A percentile compares a stretch with the other conserved stretches of the same genome.
Evolutionary conservation across 35 echinoderm and acorn worm genomes (phyloP).

Genomic region (Apostichopus japonicus): DNA sequence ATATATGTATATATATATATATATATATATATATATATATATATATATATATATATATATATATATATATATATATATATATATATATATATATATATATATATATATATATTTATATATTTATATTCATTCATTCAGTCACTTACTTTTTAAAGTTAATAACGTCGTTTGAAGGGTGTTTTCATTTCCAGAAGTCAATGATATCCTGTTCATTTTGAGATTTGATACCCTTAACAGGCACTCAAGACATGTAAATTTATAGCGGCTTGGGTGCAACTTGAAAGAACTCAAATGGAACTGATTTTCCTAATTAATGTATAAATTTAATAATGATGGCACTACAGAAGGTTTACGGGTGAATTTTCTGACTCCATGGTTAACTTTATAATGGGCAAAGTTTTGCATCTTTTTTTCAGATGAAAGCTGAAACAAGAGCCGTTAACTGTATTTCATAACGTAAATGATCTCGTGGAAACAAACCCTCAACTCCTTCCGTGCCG

Average conservation of each 20-base stretch:
- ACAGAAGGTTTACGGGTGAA: neutral
- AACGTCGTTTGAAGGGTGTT: neutral
- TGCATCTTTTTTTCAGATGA: neutral
- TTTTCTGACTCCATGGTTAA: neutral
- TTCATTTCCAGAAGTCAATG: neutral
- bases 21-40: no score
- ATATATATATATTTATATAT: no score
- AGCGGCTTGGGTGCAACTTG: neutral
- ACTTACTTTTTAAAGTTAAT: neutral
- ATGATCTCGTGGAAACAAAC: neutral
- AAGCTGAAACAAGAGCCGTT: neutral
- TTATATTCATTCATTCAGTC: no score
- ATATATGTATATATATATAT: no score
- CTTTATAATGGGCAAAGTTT: neutral
- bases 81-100: no score
- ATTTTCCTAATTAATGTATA: constrained; percentile 11
- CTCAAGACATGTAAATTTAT: neutral
- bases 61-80: no score
- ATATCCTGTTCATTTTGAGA: neutral
- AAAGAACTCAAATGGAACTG: neutral
- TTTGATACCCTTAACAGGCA: constrained; percentile 4
- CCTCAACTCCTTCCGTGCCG: neutral
- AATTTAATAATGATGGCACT: neutral
- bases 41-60: no score
- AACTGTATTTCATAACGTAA: neutral